phyloP scores from a whole-genome alignment of 2,888 invertebrate genomes.

The Argyresthia albistria region DNA sequence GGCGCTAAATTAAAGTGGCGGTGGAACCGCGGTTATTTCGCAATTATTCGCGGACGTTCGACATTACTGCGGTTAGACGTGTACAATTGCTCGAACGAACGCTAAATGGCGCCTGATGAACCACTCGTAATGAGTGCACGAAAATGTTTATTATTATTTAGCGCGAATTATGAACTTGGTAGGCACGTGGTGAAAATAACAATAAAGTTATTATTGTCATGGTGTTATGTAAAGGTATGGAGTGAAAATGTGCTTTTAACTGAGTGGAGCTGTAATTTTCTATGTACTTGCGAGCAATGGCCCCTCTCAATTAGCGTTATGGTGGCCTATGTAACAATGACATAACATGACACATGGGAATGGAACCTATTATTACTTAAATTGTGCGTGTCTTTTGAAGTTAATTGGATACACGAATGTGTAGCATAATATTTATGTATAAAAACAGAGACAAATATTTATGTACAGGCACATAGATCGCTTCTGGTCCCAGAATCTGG shows the following conservation, averaged over 20 bases:
- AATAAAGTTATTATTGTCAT: constrained; percentile 50
- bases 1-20: constrained; percentile 57
- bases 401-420: too few relatives aligned
- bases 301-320: neutral
- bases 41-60: constrained; percentile 62
- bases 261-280: constrained; percentile 3
- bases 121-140: constrained; percentile 54
- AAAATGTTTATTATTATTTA: constrained; percentile 68
- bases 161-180: constrained; percentile 45
- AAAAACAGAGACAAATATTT: too few relatives aligned
- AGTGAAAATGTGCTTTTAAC: constrained; percentile 2
- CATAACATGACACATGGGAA: neutral
- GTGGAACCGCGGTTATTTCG: constrained; percentile 58
- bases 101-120: constrained; percentile 51
- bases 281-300: neutral
- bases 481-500: too few relatives aligned
- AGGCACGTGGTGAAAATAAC: constrained; percentile 51
- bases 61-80: constrained; percentile 56
- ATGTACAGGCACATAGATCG: too few relatives aligned
- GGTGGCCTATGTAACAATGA: neutral
- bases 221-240: constrained; percentile 16
- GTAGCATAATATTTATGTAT: too few relatives aligned
- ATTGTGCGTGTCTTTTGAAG: too few relatives aligned
- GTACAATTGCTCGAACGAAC: constrained; percentile 45
- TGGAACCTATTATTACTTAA: too few relatives aligned